Conservation (phyloP, 2,797 vertebrate genomes). For the Mormyrops attenuatus region DNA sequence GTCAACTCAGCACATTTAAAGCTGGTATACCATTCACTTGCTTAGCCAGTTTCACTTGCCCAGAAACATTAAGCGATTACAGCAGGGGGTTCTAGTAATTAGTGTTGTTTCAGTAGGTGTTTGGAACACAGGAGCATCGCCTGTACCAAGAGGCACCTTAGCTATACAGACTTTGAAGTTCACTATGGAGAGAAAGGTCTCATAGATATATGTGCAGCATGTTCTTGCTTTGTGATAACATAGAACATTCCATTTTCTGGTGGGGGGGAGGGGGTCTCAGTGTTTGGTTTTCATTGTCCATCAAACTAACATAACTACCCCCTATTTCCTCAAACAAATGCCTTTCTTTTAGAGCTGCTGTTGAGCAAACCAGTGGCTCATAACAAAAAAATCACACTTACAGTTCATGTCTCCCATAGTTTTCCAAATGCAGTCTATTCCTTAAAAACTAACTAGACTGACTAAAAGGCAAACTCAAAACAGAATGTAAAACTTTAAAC, state of each 20-base stretch:
- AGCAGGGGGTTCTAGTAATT: background rate
- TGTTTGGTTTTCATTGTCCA: background rate
- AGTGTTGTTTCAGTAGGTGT: background rate
- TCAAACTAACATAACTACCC: background rate
- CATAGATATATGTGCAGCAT: background rate
- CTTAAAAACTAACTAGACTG: background rate
- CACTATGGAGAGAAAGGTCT: background rate
- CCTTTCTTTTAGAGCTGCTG: background rate
- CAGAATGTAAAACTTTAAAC: background rate
- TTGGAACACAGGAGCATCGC: background rate
- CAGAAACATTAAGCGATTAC: background rate
- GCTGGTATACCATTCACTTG: background rate
- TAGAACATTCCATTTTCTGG: background rate
- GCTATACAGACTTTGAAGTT: background rate
- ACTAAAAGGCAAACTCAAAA: background rate
- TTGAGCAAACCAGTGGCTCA: background rate
- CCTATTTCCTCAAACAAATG: background rate
- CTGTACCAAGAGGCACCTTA: background rate
- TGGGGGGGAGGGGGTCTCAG: background rate
- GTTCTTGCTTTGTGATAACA: background rate
- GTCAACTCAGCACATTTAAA: background rate
- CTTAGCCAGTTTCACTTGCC: background rate
- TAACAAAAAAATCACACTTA: background rate
- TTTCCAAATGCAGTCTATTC: background rate
- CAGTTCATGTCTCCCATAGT: background rate